A percentile compares a stretch with the other conserved stretches of the same genome.
phyloP scores from a whole-genome alignment of 2,888 invertebrate species.

The Lingula anatina region DNA sequence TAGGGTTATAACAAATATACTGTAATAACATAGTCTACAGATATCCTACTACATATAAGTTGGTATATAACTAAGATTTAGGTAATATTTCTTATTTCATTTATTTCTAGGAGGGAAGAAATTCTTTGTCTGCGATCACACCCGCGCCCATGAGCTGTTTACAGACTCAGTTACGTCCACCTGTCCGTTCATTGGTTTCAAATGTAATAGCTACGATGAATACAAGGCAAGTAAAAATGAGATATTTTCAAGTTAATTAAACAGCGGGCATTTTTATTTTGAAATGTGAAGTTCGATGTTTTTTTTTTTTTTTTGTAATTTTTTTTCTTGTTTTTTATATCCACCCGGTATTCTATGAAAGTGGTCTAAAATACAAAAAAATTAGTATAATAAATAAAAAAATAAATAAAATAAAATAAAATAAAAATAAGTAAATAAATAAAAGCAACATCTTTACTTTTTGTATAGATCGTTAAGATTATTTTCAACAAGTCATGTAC shows the following conservation, averaged over 20 bases:
- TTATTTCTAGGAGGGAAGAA: slow-evolving; percentile 60
- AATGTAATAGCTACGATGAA: slow-evolving; percentile 74
- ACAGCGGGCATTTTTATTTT: neutral
- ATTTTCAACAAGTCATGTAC: too few species aligned
- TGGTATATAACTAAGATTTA: too few species aligned
- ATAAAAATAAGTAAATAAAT: neutral
- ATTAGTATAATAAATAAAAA: neutral
- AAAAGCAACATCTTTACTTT: neutral
- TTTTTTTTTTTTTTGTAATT: neutral
- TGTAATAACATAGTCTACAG: too few species aligned
- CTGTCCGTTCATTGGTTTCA: slow-evolving; percentile 74
- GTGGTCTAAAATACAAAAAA: too few species aligned
- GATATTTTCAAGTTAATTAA: neutral
- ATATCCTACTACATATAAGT: too few species aligned
- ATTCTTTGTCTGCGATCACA: slow-evolving; percentile 80
- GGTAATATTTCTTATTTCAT: neutral
- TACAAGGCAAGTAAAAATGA: slow-evolving; percentile 57
- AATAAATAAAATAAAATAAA: neutral
- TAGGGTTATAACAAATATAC: too few species aligned
- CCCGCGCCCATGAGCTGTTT: slow-evolving; percentile 77
- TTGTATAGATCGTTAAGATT: too few species aligned
- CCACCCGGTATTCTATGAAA: too few species aligned
- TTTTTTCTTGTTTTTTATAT: neutral
- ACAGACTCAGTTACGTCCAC: slow-evolving; percentile 73
- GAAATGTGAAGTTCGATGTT: neutral